Base-by-base conservation (phyloP, 2,113 vertebrate genomes). In the Toxostoma redivivum region DNA sequence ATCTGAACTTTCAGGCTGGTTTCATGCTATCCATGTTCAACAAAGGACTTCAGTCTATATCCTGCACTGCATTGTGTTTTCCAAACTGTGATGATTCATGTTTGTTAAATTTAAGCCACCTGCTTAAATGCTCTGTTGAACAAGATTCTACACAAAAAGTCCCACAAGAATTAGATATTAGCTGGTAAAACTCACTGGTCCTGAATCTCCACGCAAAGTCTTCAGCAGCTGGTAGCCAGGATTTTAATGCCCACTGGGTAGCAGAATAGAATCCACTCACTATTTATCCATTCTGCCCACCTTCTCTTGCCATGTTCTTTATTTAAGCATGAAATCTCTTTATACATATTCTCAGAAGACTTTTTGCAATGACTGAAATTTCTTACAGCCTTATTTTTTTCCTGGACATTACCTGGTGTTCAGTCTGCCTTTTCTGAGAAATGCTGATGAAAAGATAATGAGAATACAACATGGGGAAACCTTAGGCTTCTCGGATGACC, bases 81-180 rank as follows among this genome's bases (percentile, higher is more conserved):
- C 33, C 31, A 74, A 65, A 48, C 22, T 73, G 6, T 54, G 56
- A 57, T 0, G 0, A 53, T 79, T 40, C 19, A 17, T 28, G 4
- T 70, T 61, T 73, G 24, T 51, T 48, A 81, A 78, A 61, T 73
- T 66, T 66, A 65, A 24, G 5, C 3, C 38, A 67, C 40, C 30
- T 42, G 5, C 15, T 82, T 65, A 78, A 90, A 61, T 31, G 7
- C 2, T 65, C 16, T 74, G 16, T 10, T 50, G 23, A 67, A 61
- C 2, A 3, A 21, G 4, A 12, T 66, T 81, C 24, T 38, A 24
- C 5, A 35, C 42, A 56, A 74, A 65, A 51, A 38, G 4, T 21
- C 7, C n/a, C 40, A 45, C 12, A 70, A 69, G 3, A 72, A 35
- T 9, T n/a, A 25, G 64, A 58, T 80, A 50, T 64, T 24, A 50